These are phyloP conservation scores for Isurus oxyrinchus DNA, from an alignment of 2,113 vertebrate species.

Conservation along the genomic window DNA sequence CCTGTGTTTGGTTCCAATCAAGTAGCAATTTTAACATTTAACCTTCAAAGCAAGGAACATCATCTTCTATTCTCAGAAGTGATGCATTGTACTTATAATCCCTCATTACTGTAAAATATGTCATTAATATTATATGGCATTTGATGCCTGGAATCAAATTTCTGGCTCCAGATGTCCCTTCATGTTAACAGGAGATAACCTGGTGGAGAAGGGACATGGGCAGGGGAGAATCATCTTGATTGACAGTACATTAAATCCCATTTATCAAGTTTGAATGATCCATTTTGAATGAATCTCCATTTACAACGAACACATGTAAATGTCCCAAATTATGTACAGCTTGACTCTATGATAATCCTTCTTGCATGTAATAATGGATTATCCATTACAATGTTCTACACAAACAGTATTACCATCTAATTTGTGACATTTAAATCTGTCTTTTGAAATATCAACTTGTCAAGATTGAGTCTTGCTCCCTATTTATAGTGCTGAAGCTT, in stretches of 20 bases:
- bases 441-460: neutral
- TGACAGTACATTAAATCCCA: neutral
- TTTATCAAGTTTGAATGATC: neutral
- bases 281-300: neutral
- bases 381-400: neutral
- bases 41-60: neutral
- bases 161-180: neutral
- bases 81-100: slow-evolving; percentile 12
- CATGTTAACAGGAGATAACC: neutral
- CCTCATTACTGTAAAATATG: slow-evolving; percentile 9
- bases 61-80: neutral
- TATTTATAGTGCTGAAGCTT: neutral
- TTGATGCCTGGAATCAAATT: slow-evolving; percentile 6
- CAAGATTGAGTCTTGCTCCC: neutral
- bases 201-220: neutral
- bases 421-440: neutral
- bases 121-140: neutral
- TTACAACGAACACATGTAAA: neutral
- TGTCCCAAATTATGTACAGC: neutral
- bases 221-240: neutral
- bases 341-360: neutral
- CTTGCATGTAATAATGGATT: neutral
- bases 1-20: neutral
- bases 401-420: neutral
- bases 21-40: neutral